Evolutionary conservation across 2,797 vertebrate species (phyloP), one percentile per base, ranked within the genome.

Genomic region (Odontamblyopus lacepedii): DNA sequence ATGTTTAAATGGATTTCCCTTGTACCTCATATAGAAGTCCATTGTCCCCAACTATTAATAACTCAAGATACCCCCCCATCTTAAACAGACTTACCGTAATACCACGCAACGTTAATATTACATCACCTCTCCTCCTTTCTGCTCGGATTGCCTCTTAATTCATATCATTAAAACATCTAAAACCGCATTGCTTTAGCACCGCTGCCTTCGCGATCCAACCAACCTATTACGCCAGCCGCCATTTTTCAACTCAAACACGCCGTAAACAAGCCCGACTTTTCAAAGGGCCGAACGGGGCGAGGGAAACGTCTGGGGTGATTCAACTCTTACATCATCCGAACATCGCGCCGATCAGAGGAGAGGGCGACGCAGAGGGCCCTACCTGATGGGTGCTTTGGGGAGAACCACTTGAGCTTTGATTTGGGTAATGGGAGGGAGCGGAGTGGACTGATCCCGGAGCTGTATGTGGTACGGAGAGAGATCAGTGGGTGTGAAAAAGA

Each of bases 321-420:
- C 41, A 66, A 66, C 44, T 13, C 26, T 66, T 66, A 18, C 64
- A 29, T 66, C 64, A 66, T 16, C 64, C 16, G 26, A 66, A 66
- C 64, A 51, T 66, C 44, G 5, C 15, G 26, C 13, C 41, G 64
- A 66, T 65, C 63, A 65, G 11, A 38, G 62, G 35, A n/a, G 32
- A 12, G 18, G 63, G 41, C 4, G 27, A 16, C 16, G 26, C 44
- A 66, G 23, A 4, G 44, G 23, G 44, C 15, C 23, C 23, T 29
- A 66, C 64, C 64, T 66, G 64, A 66, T 50, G 64, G 44, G 23
- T n/a, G n/a, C 41, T 66, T 66, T 51, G 11, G 19, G 41, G 6
- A 6, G 44, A 44, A 66, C 41, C 44, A 38, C 13, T 23, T 1
- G 23, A 2, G 41, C 64, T 51, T 51, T 66, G 64, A 66, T 51